Evolutionary conservation across 2,113 vertebrate species (phyloP), one percentile per base, ranked within the genome.

Genomic region (Phodopus roborovskii): DNA sequence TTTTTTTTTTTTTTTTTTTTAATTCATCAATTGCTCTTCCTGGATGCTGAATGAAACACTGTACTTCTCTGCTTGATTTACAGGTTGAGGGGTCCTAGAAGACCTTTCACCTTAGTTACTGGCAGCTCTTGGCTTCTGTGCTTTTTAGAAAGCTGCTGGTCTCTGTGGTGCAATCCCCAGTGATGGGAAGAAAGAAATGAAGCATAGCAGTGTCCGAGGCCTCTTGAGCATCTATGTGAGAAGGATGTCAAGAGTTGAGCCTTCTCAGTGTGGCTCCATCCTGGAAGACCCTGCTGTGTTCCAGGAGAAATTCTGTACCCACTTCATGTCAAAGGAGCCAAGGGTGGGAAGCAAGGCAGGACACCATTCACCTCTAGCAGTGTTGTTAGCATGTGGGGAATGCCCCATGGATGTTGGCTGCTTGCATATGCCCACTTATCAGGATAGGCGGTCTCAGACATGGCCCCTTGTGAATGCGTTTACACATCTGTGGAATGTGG

Each of bases 341-440:
- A 26, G 8, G 3, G 28, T 73, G 9, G 71, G 9, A 56, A 53
- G 33, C 16, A 48, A 1, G 1, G 6, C 50, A 7, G 66, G n/a
- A 39, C 3, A 10, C 28, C 8, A 56, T 50, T 45, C 36, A 28
- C 0, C 39, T 86, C 68, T 87, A 20, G 4, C n/a, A 10, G 62
- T 9, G 66, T 74, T 33, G 3, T n/a, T 6, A 71, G 81, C 33
- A 36, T 16, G 0, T 20, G 48, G 64, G 62, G 16, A 39, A 33
- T 28, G 28, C 24, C 12, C 11, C 33, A 3, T 2, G 4, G 16
- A n/a, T 0, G 0, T 60, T 19, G 19, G 13, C 56, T 48, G 17
- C 28, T 78, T 75, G 39, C 26, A 26, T 10, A 16, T 77, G 50
- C 48, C 30, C 6, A 36, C 83, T 15, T 17, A 22, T 6, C 42